Evolutionary conservation across 2,113 vertebrate species (phyloP).

Genomic region (Natator depressus): DNA sequence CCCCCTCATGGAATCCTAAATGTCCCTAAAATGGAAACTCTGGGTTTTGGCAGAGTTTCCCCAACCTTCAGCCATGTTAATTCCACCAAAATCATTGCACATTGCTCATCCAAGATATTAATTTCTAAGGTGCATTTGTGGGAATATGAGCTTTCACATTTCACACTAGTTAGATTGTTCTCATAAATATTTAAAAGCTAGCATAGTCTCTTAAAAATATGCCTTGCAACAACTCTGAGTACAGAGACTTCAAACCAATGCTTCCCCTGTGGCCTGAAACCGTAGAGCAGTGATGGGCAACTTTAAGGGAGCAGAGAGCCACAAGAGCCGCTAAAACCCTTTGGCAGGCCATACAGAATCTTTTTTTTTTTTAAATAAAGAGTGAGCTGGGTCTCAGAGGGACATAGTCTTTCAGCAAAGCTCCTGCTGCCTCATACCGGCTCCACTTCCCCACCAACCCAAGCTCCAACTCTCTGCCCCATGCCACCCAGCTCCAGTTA

Average conservation of each 20-base stretch:
- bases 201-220: neutral
- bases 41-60: neutral
- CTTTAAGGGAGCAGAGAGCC: neutral
- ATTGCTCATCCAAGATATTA: neutral
- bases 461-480: neutral
- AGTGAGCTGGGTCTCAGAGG: neutral
- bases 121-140: neutral
- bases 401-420: neutral
- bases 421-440: neutral
- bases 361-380: too few species aligned
- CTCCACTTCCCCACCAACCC: neutral
- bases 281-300: neutral
- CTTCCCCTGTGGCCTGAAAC: neutral
- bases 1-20: neutral
- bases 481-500: neutral
- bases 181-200: slow-evolving; percentile 19
- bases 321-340: neutral
- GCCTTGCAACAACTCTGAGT: neutral
- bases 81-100: neutral
- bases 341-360: neutral
- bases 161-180: neutral
- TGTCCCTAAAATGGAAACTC: neutral
- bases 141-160: neutral
- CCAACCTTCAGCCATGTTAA: neutral
- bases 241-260: neutral